Percentiles rank a stretch among this genome's conserved stretches.
Evolutionary conservation across 2,113 vertebrate species (phyloP).

Genomic region (Desmodus rotundus): DNA sequence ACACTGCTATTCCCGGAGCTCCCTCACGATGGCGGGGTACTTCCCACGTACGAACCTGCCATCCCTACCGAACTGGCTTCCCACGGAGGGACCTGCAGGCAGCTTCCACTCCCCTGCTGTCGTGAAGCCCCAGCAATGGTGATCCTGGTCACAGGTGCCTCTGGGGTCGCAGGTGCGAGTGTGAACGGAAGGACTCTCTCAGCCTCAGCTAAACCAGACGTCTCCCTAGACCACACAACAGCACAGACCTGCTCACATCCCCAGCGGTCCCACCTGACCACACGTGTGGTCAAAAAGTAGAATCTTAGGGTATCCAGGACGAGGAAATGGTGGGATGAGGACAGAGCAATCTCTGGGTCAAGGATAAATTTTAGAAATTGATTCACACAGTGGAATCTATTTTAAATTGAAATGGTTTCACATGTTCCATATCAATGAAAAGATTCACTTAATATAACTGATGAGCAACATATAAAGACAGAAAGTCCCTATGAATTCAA

Average conservation of each 20-base stretch:
- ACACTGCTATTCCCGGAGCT: not conserved
- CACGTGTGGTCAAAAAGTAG: not conserved
- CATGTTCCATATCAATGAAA: not conserved
- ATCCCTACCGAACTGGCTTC: not conserved
- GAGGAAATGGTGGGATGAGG: not conserved
- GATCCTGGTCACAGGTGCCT: no score
- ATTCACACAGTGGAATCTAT: not conserved
- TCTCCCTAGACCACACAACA: not conserved
- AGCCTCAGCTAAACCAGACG: no score
- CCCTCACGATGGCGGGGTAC: no score
- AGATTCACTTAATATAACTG: not conserved
- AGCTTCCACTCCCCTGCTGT: not conserved
- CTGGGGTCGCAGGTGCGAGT: not conserved
- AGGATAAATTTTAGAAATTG: not conserved
- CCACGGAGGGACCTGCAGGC: accelerated
- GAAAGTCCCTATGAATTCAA: not conserved
- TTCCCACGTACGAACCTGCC: accelerated
- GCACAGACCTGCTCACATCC: not conserved
- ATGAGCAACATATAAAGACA: not conserved
- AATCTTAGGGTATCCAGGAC: not conserved
- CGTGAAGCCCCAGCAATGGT: accelerated
- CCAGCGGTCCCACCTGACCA: not conserved
- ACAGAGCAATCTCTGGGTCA: not conserved
- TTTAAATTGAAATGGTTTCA: not conserved
- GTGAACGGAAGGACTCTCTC: no score